Conservation (phyloP, 2,797 vertebrate species). For the Pseudomugil tenellus region DNA sequence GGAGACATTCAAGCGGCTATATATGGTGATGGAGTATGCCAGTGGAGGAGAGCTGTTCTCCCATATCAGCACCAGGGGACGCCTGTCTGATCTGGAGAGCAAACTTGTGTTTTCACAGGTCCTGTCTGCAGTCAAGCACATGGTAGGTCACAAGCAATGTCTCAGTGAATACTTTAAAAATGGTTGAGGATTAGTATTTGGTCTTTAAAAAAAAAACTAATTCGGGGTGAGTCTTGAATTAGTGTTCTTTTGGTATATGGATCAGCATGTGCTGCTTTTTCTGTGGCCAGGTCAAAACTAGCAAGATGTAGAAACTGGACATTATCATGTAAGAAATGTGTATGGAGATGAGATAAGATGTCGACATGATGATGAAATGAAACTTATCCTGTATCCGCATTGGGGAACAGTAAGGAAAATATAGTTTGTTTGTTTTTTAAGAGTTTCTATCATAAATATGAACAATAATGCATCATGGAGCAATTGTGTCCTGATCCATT, state of each 20-base stretch:
- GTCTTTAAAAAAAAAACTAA: neutral
- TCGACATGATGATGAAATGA: neutral
- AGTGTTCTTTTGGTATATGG: neutral
- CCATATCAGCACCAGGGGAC: conserved; percentile 76
- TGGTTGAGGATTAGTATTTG: neutral
- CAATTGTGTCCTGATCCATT: neutral
- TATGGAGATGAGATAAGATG: neutral
- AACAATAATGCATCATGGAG: neutral
- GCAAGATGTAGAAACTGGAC: neutral
- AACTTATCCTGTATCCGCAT: neutral
- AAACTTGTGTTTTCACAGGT: conserved; percentile 81
- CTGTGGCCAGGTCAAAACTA: neutral
- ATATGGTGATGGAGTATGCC: conserved; percentile 84
- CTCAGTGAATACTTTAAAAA: neutral
- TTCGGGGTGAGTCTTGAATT: neutral
- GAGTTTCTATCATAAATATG: neutral
- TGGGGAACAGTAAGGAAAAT: neutral
- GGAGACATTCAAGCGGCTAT: conserved; percentile 76
- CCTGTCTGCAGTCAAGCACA: conserved; percentile 80
- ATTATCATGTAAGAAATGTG: neutral
- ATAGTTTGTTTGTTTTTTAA: neutral
- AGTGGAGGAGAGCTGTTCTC: conserved; percentile 81
- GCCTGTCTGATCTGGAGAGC: conserved; percentile 78
- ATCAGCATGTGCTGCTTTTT: neutral
- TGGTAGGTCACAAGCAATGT: conserved; percentile 66